Evolutionary conservation across 2,888 invertebrate species (phyloP).

Genomic region (Muschampia plurimacula): DNA sequence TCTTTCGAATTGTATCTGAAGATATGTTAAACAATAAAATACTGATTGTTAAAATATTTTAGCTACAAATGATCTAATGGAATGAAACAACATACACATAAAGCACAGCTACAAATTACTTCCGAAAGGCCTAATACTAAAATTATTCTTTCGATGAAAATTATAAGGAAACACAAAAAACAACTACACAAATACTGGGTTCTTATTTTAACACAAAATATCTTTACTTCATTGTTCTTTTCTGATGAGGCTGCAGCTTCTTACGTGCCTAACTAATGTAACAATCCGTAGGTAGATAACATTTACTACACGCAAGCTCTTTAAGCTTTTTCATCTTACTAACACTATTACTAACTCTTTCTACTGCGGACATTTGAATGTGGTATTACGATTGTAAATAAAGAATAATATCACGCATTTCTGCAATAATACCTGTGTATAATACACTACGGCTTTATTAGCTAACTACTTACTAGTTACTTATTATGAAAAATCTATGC

Average conservation of each 20-base stretch:
- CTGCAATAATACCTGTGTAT: conserved; percentile 46
- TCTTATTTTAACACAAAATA: conserved; percentile 27
- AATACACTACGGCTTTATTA: conserved; percentile 48
- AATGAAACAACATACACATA: conserved; percentile 6
- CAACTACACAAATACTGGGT: conserved; percentile 35
- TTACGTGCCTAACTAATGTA: conserved; percentile 16
- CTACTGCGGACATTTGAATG: conserved; percentile 33
- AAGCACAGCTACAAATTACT: conserved; percentile 25
- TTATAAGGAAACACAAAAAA: conserved; percentile 26
- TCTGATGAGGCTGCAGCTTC: conserved; percentile 25
- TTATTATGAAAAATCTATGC: conserved; percentile 23
- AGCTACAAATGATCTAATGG: conserved; percentile 30
- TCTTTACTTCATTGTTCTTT: conserved; percentile 26
- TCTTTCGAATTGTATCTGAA: conserved; percentile 31
- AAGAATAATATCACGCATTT: conserved; percentile 19
- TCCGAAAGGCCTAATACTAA: neutral
- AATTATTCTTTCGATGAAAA: conserved; percentile 12
- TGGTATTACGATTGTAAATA: conserved; percentile 30
- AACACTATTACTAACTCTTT: conserved; percentile 26
- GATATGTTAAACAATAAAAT: conserved; percentile 26
- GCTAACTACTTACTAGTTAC: neutral
- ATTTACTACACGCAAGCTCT: conserved; percentile 11
- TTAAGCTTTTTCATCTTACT: conserved; percentile 31
- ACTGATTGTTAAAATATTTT: conserved; percentile 26
- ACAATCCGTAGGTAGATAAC: conserved; percentile 19